Base-by-base conservation (phyloP, 2,113 vertebrate species). In the Hyaena hyaena region DNA sequence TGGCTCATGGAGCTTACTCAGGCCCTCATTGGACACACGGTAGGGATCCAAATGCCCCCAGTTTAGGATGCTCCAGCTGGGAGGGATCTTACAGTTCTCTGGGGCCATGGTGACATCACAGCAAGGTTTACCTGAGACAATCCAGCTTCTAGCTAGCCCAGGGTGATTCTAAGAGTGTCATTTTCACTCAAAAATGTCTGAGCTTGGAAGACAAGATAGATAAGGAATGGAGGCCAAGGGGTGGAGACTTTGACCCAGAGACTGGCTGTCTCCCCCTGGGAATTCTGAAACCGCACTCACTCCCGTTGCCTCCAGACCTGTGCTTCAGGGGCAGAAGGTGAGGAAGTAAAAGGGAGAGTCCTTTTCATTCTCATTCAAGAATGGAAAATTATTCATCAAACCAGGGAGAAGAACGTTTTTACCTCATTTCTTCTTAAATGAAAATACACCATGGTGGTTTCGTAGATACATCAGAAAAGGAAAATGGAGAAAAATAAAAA, bases 181-280 rank as follows among this genome's bases (percentile, higher is more conserved):
- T 80, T 65, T 82, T 19, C 16, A 31, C 7, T 48, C 28, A 90
- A 81, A 76, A 69, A 66, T n/a, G 15, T 9, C 50, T 28, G 16
- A 24, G 10, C 28, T 21, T 87, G 35, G 24, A 24, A 87, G 48
- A 24, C 8, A 7, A 11, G 24, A 14, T 50, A 45, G 39, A 68
- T 21, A 6, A 28, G 14, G 23, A 28, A 17, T 1, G 5, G 28
- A 80, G 9, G 5, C 10, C 26, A 7, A 7, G 1, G 15, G 5
- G 10, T 66, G 2, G 8, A 8, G 39, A 12, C 3, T 63, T 26
- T 76, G 35, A 35, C 7, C 58, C 71, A 65, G 71, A 77, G 45
- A 81, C 24, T 19, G 81, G 31, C 1, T 19, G 3, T 53, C 24
- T 68, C 1, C 12, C 73, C n/a, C n/a, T 15, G 26, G 43, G 12